Percentiles rank a stretch among this genome's conserved stretches.
Conservation (phyloP, 2,113 vertebrate genomes). For the Cynoglossus semilaevis region DNA sequence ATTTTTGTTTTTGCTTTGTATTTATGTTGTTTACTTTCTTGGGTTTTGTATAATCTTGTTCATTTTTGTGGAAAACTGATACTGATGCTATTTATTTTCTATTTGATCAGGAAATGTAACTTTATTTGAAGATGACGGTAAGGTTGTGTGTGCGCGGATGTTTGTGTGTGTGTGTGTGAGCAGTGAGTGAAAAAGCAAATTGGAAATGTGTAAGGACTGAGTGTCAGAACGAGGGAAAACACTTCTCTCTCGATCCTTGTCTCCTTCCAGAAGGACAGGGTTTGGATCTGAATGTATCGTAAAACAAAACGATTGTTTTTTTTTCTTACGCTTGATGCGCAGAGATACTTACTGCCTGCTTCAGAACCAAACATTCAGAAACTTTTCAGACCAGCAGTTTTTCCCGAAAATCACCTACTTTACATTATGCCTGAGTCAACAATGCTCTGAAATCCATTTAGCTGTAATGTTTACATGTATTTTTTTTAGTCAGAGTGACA, state of each 20-base stretch:
- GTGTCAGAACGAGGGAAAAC: conserved; percentile 31
- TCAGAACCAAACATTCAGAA: conserved; percentile 53
- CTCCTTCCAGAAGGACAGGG: conserved; percentile 60
- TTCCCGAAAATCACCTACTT: conserved; percentile 6
- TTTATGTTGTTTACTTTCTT: conserved; percentile 60
- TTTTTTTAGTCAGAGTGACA: too few species aligned
- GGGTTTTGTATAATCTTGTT: conserved; percentile 73
- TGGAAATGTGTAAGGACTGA: conserved; percentile 43
- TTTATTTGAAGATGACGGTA: conserved; percentile 59
- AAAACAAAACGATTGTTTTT: conserved; percentile 57
- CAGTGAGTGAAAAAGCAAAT: conserved; percentile 36
- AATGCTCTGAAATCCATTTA: conserved; percentile 27
- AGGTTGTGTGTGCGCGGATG: conserved; percentile 52
- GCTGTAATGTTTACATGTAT: too few species aligned
- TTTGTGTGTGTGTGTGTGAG: conserved; percentile 15
- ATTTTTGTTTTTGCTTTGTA: conserved; percentile 58
- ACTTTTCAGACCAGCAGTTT: conserved; percentile 29
- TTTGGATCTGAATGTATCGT: conserved; percentile 72
- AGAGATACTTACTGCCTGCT: conserved; percentile 49
- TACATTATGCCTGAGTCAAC: conserved; percentile 37
- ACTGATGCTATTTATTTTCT: conserved; percentile 71
- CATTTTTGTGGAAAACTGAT: conserved; percentile 69
- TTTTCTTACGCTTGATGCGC: conserved; percentile 37
- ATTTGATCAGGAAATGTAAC: conserved; percentile 72
- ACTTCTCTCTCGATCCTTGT: conserved; percentile 51